These are phyloP conservation scores for Anabas testudineus DNA, from an alignment of 2,797 vertebrate species.

Conservation along the genomic window DNA sequence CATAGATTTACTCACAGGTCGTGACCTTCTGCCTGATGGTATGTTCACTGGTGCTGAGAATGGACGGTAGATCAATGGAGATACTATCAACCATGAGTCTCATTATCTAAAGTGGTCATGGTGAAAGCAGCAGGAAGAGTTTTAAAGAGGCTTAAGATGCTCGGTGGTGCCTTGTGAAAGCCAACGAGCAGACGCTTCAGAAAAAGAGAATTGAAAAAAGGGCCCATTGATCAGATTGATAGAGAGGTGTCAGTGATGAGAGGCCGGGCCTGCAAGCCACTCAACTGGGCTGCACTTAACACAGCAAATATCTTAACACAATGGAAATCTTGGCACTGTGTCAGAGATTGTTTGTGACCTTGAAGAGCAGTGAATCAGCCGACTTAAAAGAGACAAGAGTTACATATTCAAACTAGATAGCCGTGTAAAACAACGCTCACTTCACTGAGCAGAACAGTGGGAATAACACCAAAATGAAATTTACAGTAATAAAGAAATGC, in stretches of 20 bases:
- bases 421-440: too few relatives aligned
- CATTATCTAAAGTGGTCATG: constrained; percentile 75
- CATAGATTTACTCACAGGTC: constrained; percentile 49
- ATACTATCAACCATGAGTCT: constrained; percentile 31
- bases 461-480: too few relatives aligned
- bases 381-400: not conserved
- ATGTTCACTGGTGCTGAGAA: constrained; percentile 3
- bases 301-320: constrained; percentile 30
- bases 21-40: constrained; percentile 46
- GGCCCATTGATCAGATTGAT: constrained; percentile 32
- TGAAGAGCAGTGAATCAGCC: constrained; percentile 20
- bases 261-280: constrained; percentile 21
- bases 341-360: constrained; percentile 43
- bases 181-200: not conserved
- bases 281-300: constrained; percentile 40
- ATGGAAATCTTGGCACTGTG: constrained; percentile 11
- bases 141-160: constrained; percentile 49
- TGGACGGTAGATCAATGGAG: constrained; percentile 51
- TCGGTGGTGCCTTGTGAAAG: constrained; percentile 23
- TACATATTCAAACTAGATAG: too few relatives aligned
- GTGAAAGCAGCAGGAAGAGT: constrained; percentile 36
- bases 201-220: not conserved
- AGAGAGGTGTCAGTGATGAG: constrained; percentile 58
- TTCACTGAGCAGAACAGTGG: too few relatives aligned
- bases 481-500: too few relatives aligned